Conservation (phyloP, 1,140 invertebrate species). For the Brachionus rubens region DNA sequence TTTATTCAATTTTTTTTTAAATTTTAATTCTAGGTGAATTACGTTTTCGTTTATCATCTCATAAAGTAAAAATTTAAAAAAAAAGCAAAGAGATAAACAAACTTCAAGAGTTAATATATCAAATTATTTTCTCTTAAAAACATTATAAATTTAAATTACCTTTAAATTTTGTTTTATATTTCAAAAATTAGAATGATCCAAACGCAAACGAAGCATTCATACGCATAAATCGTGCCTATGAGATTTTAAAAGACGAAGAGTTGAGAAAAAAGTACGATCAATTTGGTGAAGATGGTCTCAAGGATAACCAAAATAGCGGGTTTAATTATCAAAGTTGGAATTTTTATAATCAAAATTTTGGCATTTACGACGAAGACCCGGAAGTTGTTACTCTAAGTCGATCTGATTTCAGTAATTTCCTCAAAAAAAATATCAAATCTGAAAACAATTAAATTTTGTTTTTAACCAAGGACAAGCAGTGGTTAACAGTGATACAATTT, state of each 20-base stretch:
- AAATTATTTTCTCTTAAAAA: too few species aligned
- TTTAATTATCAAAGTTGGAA: slow-evolving; percentile 72
- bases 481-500: slow-evolving; percentile 34
- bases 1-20: neutral
- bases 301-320: slow-evolving; percentile 63
- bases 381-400: slow-evolving; percentile 73
- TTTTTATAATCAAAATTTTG: slow-evolving; percentile 80
- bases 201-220: slow-evolving; percentile 73
- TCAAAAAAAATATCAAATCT: slow-evolving; percentile 48
- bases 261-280: slow-evolving; percentile 74
- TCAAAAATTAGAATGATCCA: slow-evolving; percentile 62
- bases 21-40: too few species aligned
- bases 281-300: slow-evolving; percentile 71
- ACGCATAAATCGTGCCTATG: slow-evolving; percentile 75
- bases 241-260: slow-evolving; percentile 77
- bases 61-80: too few species aligned
- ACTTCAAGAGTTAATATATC: too few species aligned
- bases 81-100: too few species aligned
- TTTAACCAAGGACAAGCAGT: neutral
- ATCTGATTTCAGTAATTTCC: slow-evolving; percentile 71
- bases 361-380: slow-evolving; percentile 78
- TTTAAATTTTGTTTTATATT: neutral
- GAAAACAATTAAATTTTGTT: slow-evolving; percentile 1
- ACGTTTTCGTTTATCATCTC: too few species aligned
- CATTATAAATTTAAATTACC: slow-evolving; percentile 3